Base-by-base conservation (phyloP, 2,797 vertebrate species). In the Serranus cabrilla region DNA sequence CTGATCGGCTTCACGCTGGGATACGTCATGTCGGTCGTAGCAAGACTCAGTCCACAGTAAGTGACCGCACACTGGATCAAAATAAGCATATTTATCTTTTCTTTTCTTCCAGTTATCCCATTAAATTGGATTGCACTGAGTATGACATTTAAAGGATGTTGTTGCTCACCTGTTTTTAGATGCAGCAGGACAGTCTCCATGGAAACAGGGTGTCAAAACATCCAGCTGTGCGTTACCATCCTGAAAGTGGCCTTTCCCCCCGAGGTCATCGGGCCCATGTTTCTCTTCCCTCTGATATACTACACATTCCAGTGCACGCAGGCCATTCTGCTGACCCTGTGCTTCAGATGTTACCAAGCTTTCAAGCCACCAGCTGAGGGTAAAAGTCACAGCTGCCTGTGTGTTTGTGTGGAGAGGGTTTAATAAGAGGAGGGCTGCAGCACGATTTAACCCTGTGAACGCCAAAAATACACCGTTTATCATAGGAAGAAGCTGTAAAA, bases 121-220 rank as follows among this genome's bases (percentile, higher is more conserved):
- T 34, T 34, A 34, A 34, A 34, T 34, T 34, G 34, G 34, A 27
- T 27, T 34, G n/a, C 43, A 40, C 55, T 25, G 9, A 39, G 18
- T 54, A 9, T 54, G 27, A 46, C n/a, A 37, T 55, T 7, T 0
- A 37, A 47, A 55, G 11, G 31, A 20, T 25, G 20, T 20, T n/a
- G 21, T 27, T 11, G n/a, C 34, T 57, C 5, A 12, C 7, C 12
- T 66, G 39, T 58, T 43, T 82, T 50, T 40, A 97, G 95, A 73
- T 95, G 94, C 88, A 91, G 93, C 46, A 85, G 84, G 72, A 95
- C 96, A 5, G 90, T 96, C 72, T 94, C 95, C 86, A 93, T 96
- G 91, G 96, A 97, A 88, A 97, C 96, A 0, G 96, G 95, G 62
- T 97, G 95, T 92, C 97, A 97, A 89, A 98, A 98, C 5, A 39